Conservation (phyloP, 1,140 invertebrate genomes). For the Samia ricini region DNA sequence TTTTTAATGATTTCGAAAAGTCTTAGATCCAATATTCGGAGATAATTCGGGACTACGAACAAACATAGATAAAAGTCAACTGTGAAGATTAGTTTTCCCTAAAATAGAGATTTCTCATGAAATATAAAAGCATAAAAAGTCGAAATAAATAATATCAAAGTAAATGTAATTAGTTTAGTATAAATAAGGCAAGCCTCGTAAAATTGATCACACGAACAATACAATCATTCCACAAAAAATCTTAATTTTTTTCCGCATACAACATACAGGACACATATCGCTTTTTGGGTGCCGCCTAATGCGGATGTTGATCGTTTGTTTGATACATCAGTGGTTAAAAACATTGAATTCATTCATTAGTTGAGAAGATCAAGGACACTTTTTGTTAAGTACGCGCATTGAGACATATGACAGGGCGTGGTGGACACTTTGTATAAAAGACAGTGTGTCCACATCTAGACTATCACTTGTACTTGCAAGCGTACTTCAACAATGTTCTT, state of each 20-base stretch:
- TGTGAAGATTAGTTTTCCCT: no score
- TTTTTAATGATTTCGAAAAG: no score
- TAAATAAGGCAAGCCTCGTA: no score
- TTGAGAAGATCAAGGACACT: conserved; percentile 67
- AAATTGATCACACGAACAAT: no score
- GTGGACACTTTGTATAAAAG: conserved; percentile 58
- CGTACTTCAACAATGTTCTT: conserved; percentile 56
- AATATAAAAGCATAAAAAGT: no score
- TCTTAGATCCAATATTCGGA: no score
- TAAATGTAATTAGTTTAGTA: no score
- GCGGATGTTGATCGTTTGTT: conserved; percentile 52
- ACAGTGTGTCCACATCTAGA: conserved; percentile 19
- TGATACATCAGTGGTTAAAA: conserved; percentile 26
- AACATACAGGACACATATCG: not conserved
- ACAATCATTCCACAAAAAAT: no score
- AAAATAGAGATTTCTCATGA: no score
- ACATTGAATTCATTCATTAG: conserved; percentile 47
- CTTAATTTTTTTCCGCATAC: not conserved
- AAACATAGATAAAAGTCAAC: no score
- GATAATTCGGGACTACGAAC: no score
- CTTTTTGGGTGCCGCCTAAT: conserved; percentile 29
- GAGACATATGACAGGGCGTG: conserved; percentile 48
- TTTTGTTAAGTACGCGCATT: conserved; percentile 40
- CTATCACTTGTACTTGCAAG: conserved; percentile 61
- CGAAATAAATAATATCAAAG: no score